Evolutionary conservation across 2,888 invertebrate genomes (phyloP).

Genomic region (Acanthosepion lycidas): DNA sequence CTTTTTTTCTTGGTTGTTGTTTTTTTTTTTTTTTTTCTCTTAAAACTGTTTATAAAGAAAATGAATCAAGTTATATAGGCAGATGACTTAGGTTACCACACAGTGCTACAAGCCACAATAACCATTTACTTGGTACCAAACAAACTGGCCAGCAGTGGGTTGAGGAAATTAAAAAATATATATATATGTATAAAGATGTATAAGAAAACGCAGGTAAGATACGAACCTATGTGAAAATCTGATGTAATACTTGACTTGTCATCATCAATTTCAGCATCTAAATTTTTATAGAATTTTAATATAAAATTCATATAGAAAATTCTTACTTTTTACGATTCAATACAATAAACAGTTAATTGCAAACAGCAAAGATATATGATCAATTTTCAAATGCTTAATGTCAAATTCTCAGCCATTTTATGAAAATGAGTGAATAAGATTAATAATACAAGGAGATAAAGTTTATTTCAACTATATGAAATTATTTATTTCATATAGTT

Average conservation of each 20-base stretch:
- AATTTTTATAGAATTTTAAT: neutral
- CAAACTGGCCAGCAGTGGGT: conserved; percentile 33
- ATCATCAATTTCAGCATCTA: conserved; percentile 12
- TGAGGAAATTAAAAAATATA: neutral
- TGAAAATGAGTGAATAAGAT: neutral
- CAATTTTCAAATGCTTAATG: neutral
- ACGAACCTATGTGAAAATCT: conserved; percentile 21
- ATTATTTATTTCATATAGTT: too few relatives aligned
- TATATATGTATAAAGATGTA: neutral
- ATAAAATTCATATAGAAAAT: neutral
- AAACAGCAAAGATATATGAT: neutral
- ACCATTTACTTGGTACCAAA: neutral
- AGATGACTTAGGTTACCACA: neutral
- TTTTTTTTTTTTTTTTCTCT: neutral
- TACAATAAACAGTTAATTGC: neutral
- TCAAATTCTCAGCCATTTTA: neutral
- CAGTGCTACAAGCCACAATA: conserved; percentile 33
- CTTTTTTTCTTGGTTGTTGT: neutral
- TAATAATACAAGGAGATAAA: neutral
- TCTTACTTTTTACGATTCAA: neutral
- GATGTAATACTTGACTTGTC: conserved; percentile 13
- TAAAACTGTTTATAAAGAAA: neutral
- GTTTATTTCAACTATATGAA: neutral
- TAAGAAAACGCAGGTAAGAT: neutral
- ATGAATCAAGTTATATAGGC: neutral